Conservation (phyloP, 2,888 invertebrate genomes). For the Rhyacophila evoluta region DNA sequence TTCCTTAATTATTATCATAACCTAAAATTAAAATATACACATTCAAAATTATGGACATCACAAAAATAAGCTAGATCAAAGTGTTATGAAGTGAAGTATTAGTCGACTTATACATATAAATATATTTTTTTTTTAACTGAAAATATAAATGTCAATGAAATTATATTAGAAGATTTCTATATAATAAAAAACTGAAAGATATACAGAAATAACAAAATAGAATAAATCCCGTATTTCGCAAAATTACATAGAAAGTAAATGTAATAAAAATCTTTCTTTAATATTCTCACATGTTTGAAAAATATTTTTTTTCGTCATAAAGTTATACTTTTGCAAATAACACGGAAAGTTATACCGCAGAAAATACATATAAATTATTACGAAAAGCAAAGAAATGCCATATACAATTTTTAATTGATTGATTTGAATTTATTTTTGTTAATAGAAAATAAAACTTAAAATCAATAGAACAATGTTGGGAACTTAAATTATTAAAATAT, state of each 20-base stretch:
- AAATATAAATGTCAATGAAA: neutral
- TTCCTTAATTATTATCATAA: constrained; percentile 19
- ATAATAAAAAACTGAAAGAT: too few relatives aligned
- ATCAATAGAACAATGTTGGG: neutral
- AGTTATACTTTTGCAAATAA: too few relatives aligned
- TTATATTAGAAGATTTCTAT: too few relatives aligned
- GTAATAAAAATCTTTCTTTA: too few relatives aligned
- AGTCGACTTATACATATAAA: constrained; percentile 7
- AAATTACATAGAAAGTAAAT: too few relatives aligned
- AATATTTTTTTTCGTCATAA: too few relatives aligned
- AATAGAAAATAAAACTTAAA: constrained; percentile 19
- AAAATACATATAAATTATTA: neutral
- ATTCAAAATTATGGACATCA: constrained; percentile 49
- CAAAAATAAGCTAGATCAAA: constrained; percentile 38
- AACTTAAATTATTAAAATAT: constrained; percentile 17
- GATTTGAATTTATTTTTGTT: constrained; percentile 1
- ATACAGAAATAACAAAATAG: too few relatives aligned
- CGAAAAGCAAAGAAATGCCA: neutral
- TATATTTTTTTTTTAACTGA: neutral
- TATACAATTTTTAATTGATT: neutral
- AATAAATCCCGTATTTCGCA: too few relatives aligned
- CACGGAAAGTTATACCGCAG: too few relatives aligned
- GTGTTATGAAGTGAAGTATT: constrained; percentile 37
- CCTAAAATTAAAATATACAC: constrained; percentile 38
- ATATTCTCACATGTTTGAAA: too few relatives aligned